Evolutionary conservation across 1,140 invertebrate genomes (phyloP).

Genomic region (Dolichoris vasculosae): DNA sequence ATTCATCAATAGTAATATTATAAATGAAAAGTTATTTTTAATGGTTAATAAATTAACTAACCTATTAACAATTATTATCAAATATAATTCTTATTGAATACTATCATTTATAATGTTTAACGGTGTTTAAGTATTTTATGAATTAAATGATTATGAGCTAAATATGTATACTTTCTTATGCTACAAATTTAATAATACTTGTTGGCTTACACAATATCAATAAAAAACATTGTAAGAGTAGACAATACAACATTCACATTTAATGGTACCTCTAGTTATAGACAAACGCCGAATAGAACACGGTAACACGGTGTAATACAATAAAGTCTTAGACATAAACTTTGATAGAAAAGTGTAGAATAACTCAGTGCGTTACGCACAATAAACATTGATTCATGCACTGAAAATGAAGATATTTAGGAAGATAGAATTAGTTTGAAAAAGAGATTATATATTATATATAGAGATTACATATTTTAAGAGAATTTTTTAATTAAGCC

Average conservation of each 20-base stretch:
- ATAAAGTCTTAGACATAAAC: background rate
- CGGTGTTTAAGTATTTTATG: too few relatives aligned
- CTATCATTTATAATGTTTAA: background rate
- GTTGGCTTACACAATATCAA: background rate
- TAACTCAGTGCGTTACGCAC: constrained; percentile 3
- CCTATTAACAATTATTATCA: background rate
- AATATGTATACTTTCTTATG: background rate
- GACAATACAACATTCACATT: background rate
- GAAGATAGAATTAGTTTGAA: constrained; percentile 6
- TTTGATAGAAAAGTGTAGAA: constrained; percentile 7
- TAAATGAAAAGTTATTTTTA: background rate
- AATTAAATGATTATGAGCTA: background rate
- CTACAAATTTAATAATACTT: background rate
- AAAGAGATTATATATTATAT: background rate
- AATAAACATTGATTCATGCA: constrained; percentile 66
- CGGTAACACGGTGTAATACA: constrained; percentile 15
- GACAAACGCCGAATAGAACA: constrained; percentile 22
- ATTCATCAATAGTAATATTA: background rate
- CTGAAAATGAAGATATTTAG: constrained; percentile 52
- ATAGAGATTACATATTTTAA: background rate
- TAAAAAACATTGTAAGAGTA: background rate
- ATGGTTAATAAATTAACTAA: too few relatives aligned
- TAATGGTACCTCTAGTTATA: background rate
- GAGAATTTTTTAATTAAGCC: background rate
- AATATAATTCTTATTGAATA: background rate